Evolutionary conservation across 2,113 vertebrate species (phyloP).

Genomic region (Aphelocoma coerulescens): DNA sequence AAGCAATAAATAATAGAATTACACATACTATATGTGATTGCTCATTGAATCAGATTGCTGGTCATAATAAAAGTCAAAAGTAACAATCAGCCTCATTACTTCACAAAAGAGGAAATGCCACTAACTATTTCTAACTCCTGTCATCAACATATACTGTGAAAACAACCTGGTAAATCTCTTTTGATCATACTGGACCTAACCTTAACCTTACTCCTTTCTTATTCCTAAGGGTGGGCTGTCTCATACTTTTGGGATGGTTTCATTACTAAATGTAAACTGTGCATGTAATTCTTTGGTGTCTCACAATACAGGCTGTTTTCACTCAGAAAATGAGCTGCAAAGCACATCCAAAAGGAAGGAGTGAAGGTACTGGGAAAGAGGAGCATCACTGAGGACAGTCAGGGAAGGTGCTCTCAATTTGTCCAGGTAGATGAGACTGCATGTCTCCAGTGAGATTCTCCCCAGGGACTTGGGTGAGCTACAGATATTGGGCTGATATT

Average conservation of each 20-base stretch:
- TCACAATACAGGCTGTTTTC: background rate
- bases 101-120: background rate
- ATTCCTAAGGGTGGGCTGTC: background rate
- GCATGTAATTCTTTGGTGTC: background rate
- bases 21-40: background rate
- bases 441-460: background rate
- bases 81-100: conserved; percentile 20
- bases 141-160: background rate
- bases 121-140: background rate
- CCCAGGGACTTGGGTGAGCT: background rate
- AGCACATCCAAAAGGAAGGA: background rate
- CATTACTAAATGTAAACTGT: background rate
- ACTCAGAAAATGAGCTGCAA: background rate
- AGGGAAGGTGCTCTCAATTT: background rate
- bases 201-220: background rate
- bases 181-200: background rate
- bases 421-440: background rate
- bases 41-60: conserved; percentile 20
- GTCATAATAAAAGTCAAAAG: conserved; percentile 14
- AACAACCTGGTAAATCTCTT: background rate
- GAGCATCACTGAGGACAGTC: background rate
- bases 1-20: conserved; percentile 54
- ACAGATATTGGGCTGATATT: background rate
- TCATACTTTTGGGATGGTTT: background rate
- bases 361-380: background rate